Base-by-base conservation (phyloP, 1,140 invertebrate genomes). In the Hyposmocoma kahamanoa region DNA sequence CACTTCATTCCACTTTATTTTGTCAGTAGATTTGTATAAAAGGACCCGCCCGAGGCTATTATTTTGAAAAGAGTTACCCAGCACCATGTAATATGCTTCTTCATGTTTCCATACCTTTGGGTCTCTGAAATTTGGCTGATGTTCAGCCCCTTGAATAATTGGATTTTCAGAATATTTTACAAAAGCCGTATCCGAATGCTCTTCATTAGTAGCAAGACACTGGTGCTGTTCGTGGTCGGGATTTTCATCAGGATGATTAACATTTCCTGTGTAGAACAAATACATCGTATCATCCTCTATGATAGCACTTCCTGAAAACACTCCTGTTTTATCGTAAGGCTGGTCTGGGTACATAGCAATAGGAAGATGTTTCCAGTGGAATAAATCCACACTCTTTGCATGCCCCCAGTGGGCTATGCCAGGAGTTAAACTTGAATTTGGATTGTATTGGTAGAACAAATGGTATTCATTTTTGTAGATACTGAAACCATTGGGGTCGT, bases 401-500 rank as follows among this genome's bases (percentile, higher is more conserved):
- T 87, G 83, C 1, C 77, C 77, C 83, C 85, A 87, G 47, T 72
- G 64, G 6, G 67, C 66, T 19, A 65, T 64, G 13, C 70, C 70
- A 10, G 76, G 52, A 13, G 50, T 59, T 1, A 53, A 42, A 10
- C 67, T 70, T 20, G 53, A 61, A 0, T 69, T 4, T 6, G 78
- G 79, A 44, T 87, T 78, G 32, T 65, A 57, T 66, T 87, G 84
- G 47, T 80, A 87, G 42, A 83, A 86, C 6, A 86, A 44, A 56
- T 86, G 82, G 42, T 76, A 86, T 13, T 67, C 62, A 28, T 62
- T 56, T 15, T 72, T 60, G 28, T 58, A 79, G 18, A 64, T 38
- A 36, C 73, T 65, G 26, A 87, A 83, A 20, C 84, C 84, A 38
- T 87, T 87, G 0, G 84, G 84, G 44, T 87, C 84, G 50, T 87